Evolutionary conservation across 2,113 vertebrate genomes (phyloP).

Genomic region (Pseudopipra pipra): DNA sequence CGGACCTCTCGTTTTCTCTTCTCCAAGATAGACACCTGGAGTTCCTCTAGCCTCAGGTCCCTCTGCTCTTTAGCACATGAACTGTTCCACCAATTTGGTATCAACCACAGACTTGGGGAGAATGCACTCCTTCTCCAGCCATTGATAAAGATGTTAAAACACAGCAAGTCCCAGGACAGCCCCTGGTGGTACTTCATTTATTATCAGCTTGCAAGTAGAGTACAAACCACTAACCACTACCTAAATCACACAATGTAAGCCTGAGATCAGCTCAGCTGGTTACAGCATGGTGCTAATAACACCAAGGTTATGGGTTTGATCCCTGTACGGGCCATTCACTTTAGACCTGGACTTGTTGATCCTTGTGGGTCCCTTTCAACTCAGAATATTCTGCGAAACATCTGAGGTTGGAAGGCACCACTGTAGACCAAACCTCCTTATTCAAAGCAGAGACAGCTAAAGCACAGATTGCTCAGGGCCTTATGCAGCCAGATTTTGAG

Average conservation of each 20-base stretch:
- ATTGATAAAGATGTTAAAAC: background rate
- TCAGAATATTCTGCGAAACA: background rate
- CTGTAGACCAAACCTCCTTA: background rate
- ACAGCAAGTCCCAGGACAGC: background rate
- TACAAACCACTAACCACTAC: background rate
- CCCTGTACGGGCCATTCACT: background rate
- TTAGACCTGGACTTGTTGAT: background rate
- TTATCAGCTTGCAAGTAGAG: background rate
- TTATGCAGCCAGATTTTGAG: background rate
- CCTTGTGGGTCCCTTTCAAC: background rate
- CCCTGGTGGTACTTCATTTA: background rate
- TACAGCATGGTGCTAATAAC: background rate
- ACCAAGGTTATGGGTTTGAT: background rate
- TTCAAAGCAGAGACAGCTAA: background rate
- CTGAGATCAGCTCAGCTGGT: background rate
- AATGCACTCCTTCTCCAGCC: background rate
- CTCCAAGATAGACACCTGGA: accelerated
- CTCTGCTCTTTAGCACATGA: background rate
- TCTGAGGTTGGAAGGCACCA: background rate
- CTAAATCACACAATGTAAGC: background rate
- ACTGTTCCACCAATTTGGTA: background rate
- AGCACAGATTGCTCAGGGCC: background rate
- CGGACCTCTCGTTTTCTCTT: background rate
- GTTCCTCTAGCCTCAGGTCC: background rate
- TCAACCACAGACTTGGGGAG: background rate